A percentile compares a stretch with the other conserved stretches of the same genome.
phyloP scores from a whole-genome alignment of 1,140 invertebrate species.

The Plectrocnemia conspersa region DNA sequence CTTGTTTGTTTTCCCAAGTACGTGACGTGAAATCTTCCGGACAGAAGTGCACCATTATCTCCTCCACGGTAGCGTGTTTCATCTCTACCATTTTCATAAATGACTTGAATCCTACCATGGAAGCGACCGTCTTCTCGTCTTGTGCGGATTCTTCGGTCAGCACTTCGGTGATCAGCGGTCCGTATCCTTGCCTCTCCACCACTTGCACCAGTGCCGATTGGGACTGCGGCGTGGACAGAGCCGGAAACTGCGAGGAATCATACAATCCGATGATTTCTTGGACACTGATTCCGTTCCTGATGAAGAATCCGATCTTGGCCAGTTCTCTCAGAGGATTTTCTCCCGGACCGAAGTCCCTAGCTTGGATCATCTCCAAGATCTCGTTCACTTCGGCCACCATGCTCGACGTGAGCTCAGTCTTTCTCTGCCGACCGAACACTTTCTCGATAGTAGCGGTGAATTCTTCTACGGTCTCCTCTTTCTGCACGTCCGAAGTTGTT shows the following conservation, averaged over 20 bases:
- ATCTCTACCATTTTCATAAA: constrained; percentile 80
- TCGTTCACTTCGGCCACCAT: constrained; percentile 69
- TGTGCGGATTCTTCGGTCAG: constrained; percentile 69
- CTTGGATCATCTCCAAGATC: constrained; percentile 66
- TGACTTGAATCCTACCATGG: constrained; percentile 74
- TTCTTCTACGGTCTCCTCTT: constrained; percentile 54
- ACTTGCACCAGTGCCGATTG: constrained; percentile 77
- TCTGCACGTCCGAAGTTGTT: constrained; percentile 53
- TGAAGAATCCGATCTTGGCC: constrained; percentile 71
- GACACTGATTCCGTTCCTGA: constrained; percentile 68
- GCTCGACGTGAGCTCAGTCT: constrained; percentile 53
- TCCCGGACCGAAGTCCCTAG: constrained; percentile 72
- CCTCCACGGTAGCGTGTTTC: constrained; percentile 73
- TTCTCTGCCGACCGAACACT: constrained; percentile 54
- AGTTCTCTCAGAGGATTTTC: constrained; percentile 72
- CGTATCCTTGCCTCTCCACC: constrained; percentile 74
- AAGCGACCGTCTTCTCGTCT: constrained; percentile 67
- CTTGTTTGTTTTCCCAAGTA: constrained; percentile 69
- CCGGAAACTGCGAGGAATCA: constrained; percentile 71
- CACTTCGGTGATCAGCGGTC: constrained; percentile 71
- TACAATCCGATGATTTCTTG: constrained; percentile 74
- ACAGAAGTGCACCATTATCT: constrained; percentile 73
- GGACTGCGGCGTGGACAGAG: constrained; percentile 68
- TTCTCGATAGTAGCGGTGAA: constrained; percentile 53
- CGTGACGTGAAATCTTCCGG: constrained; percentile 76